Base-by-base conservation (phyloP, 2,888 invertebrate species). In the Lithophane ornitopus region DNA sequence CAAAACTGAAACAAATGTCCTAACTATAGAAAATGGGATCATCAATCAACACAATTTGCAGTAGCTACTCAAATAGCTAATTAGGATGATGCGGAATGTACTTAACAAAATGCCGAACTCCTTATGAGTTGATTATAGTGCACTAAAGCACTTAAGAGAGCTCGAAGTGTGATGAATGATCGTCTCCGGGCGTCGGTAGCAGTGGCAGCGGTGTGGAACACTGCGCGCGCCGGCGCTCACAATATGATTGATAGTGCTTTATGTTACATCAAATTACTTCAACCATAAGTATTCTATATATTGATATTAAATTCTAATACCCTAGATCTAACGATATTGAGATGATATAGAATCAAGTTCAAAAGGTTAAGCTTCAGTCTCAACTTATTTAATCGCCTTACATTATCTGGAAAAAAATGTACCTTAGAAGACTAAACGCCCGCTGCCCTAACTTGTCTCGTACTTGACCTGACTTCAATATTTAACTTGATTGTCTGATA, bases 121-220 rank as follows among this genome's bases (percentile, higher is more conserved):
- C 34, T 34, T 82, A 80, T 86, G 81, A 81, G 89, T 90, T 89
- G 87, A 89, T 90, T 89, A 89, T 84, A 90, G 89, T 92, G 89
- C 90, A 92, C 90, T 92, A 91, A 92, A 94, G 95, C 94, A 95
- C 95, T 96, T 95, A 94, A 91, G 91, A 92, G 92, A 92, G 92
- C 90, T 95, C 93, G 94, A 94, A 95, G 94, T 95, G 94, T 96
- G 96, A 96, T 95, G 95, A 94, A 95, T 94, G 95, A 93, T 93
- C 88, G 91, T 87, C 85, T 82, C 79, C 72, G 70, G 81, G 87
- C 74, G 85, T 81, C 78, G 75, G 87, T 73, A 85, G 87, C 85
- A 88, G 85, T 83, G 89, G 91, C 92, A 90, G 86, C 90, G 91
- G 89, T 88, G 89, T 92, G 93, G 93, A 93, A 93, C 94, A 91